phyloP scores from a whole-genome alignment of 2,113 vertebrate genomes.

The Phaethon lepturus region DNA sequence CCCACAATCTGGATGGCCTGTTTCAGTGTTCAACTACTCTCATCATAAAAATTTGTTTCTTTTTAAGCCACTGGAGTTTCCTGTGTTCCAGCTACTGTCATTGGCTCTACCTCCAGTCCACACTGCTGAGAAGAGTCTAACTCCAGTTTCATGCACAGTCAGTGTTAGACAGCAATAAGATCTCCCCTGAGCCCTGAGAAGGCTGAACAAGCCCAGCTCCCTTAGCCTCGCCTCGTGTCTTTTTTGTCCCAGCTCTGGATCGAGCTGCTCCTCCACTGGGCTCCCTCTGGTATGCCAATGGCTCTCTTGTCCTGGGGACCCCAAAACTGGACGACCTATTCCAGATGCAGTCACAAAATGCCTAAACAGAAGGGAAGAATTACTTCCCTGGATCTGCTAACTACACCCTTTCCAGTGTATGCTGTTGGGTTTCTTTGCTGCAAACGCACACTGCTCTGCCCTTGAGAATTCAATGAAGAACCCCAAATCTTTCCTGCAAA shows the following conservation, averaged over 20 bases:
- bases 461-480: background rate
- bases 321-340: background rate
- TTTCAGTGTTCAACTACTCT: background rate
- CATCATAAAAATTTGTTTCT: background rate
- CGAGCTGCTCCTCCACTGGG: background rate
- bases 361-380: background rate
- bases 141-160: background rate
- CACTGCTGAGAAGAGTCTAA: background rate
- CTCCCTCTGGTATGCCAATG: background rate
- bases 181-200: background rate
- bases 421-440: background rate
- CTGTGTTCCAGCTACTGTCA: background rate
- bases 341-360: background rate
- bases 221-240: accelerated
- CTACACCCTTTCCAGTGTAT: background rate
- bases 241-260: background rate
- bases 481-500: background rate
- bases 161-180: background rate
- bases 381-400: background rate
- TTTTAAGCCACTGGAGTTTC: background rate
- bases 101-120: background rate
- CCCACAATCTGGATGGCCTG: background rate
- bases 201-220: background rate
- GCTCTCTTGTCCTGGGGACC: background rate
- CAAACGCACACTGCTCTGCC: background rate